Conservation (phyloP, 2,888 invertebrate genomes). For the Ormyrus labotus region DNA sequence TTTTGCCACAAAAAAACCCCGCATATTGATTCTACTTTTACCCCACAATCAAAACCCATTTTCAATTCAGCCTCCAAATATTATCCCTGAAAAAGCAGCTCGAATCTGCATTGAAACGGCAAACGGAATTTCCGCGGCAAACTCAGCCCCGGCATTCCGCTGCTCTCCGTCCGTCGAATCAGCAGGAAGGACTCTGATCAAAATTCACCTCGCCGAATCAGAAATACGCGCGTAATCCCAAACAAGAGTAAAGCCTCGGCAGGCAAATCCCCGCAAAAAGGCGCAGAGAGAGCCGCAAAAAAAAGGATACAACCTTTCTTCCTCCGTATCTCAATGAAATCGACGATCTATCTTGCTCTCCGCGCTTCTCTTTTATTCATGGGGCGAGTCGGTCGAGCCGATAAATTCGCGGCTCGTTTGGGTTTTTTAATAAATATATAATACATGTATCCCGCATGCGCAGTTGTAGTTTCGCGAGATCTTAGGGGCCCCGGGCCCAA, state of each 20-base stretch:
- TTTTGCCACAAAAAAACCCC: too few relatives aligned
- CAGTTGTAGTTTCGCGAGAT: conserved; percentile 1
- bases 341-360: background rate
- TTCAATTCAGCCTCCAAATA: too few relatives aligned
- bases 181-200: background rate
- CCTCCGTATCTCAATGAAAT: too few relatives aligned
- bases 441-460: background rate
- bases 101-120: too few relatives aligned
- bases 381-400: background rate
- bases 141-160: too few relatives aligned
- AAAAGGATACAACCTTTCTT: too few relatives aligned
- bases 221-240: background rate
- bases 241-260: background rate
- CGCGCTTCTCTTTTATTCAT: conserved; percentile 21
- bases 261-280: conserved; percentile 9
- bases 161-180: too few relatives aligned
- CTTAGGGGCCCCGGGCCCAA: background rate
- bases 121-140: too few relatives aligned
- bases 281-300: conserved; percentile 1
- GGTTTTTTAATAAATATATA: conserved; percentile 19
- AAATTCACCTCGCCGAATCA: conserved; percentile 12
- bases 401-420: conserved; percentile 39
- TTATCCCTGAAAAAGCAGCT: too few relatives aligned
- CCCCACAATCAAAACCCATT: too few relatives aligned
- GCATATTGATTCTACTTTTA: too few relatives aligned